Evolutionary conservation across 1,140 invertebrate species (phyloP).

Genomic region (Maniola jurtina): DNA sequence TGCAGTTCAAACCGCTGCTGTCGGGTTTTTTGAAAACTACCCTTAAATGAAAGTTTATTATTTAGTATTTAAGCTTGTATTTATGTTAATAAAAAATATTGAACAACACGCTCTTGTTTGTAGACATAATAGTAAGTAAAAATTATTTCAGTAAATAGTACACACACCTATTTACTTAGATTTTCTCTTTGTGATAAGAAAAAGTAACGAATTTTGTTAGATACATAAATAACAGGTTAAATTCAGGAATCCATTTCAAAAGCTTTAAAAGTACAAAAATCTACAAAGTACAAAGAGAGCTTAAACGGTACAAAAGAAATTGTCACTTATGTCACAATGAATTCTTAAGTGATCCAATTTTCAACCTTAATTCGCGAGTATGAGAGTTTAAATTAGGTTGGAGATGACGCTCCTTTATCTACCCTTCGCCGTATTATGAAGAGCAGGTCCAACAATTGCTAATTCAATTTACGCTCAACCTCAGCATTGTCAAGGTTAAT

Average conservation of each 20-base stretch:
- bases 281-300: background rate
- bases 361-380: background rate
- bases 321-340: background rate
- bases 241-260: background rate
- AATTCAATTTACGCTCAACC: constrained; percentile 23
- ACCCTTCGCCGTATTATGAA: background rate
- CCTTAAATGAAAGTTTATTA: too few species aligned
- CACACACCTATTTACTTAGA: background rate
- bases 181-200: background rate
- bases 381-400: constrained; percentile 1
- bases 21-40: too few species aligned
- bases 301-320: constrained; percentile 12
- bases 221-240: background rate
- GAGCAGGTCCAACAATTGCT: constrained; percentile 12
- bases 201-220: too few species aligned
- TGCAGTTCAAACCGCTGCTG: too few species aligned
- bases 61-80: too few species aligned
- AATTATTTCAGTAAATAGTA: background rate
- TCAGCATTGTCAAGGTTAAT: constrained; percentile 11
- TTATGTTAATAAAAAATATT: too few species aligned
- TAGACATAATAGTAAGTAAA: too few species aligned
- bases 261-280: background rate
- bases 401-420: constrained; percentile 1
- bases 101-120: too few species aligned
- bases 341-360: background rate